Base-by-base conservation (phyloP, 2,113 vertebrate species). In the Ptilorrhoa leucosticta region DNA sequence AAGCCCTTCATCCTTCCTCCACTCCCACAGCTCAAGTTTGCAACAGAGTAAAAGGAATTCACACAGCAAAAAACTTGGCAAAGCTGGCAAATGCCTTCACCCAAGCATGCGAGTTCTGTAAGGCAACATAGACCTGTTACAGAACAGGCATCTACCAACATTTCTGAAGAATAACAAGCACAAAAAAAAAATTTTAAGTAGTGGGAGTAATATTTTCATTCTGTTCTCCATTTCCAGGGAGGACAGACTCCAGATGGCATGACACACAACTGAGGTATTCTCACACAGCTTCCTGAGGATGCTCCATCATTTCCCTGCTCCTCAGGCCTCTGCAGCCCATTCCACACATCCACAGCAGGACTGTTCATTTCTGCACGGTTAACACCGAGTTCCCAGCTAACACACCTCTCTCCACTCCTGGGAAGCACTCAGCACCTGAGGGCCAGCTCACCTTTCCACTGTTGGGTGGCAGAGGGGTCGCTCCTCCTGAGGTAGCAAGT, bases 401-500 rank as follows among this genome's bases (percentile, higher is more conserved):
- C 22, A 82, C 50, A 51, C 4, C 56, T 35, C 69, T 31, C 54
- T 7, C 39, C 12, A 0, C 15, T 14, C 48, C 21, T 7, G 39
- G 50, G 50, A 45, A 30, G 1, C 35, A 27, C 54, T 26, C 70
- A 76, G 47, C n/a, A 48, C 26, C 33, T 3, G 0, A 45, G 31
- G 51, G 26, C 26, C n/a, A 42, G 42, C 97, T 85, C 97, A 99
- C 99, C 99, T 99, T 97, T 99, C 99, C 89, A 99, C 99, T 7
- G 99, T 99, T 2, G 99, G 98, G 89, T 99, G 99, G 97, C 99
- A 99, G 87, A 99, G 98, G 48, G 99, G 99, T 83, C 99, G 96
- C 86, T 99, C 99, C 72, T 99, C 99, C 97, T 99, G 99, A 92
- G 99, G 99, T 96, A 99, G 97, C 97, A 99, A 98, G 98, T 99